Evolutionary conservation across 2,113 vertebrate species (phyloP).

Genomic region (Triplophysa dalaica): DNA sequence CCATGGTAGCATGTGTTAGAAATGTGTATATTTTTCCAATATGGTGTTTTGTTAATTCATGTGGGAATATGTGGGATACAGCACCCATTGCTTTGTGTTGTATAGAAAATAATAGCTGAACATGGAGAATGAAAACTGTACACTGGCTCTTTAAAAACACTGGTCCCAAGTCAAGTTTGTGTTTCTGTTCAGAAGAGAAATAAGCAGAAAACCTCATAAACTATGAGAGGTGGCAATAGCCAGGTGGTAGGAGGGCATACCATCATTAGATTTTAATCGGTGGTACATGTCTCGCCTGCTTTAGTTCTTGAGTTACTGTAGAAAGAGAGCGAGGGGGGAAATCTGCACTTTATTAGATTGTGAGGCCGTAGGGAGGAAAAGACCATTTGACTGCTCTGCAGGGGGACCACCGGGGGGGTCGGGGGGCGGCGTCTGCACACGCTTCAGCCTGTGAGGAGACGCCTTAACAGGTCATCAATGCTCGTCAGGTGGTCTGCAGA

Average conservation of each 20-base stretch:
- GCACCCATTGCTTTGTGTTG: too few relatives aligned
- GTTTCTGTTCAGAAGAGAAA: constrained; percentile 13
- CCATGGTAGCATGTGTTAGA: too few relatives aligned
- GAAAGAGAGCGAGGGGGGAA: constrained; percentile 9
- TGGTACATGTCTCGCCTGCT: neutral
- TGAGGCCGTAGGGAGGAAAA: constrained; percentile 24
- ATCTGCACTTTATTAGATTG: constrained; percentile 31
- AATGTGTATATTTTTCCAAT: too few relatives aligned
- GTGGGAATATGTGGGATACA: too few relatives aligned
- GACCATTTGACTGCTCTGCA: constrained; percentile 32
- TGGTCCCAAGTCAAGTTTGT: neutral
- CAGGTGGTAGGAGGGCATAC: neutral
- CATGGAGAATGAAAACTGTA: too few relatives aligned
- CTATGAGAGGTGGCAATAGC: constrained; percentile 9
- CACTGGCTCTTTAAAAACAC: too few relatives aligned
- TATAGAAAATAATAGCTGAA: too few relatives aligned
- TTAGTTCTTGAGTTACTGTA: constrained; percentile 30
- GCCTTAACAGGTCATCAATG: constrained; percentile 30
- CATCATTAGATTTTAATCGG: constrained; percentile 24
- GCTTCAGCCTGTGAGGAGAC: constrained; percentile 7
- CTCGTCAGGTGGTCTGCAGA: constrained; percentile 32
- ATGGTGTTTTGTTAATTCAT: too few relatives aligned
- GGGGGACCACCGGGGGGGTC: neutral
- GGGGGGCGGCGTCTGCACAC: neutral
- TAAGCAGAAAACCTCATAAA: constrained; percentile 6